A percentile compares a stretch with the other conserved stretches of the same genome.
These are phyloP conservation scores for Gambusia yucatana DNA, from an alignment of 2,797 vertebrate species.

Conservation along the genomic window DNA sequence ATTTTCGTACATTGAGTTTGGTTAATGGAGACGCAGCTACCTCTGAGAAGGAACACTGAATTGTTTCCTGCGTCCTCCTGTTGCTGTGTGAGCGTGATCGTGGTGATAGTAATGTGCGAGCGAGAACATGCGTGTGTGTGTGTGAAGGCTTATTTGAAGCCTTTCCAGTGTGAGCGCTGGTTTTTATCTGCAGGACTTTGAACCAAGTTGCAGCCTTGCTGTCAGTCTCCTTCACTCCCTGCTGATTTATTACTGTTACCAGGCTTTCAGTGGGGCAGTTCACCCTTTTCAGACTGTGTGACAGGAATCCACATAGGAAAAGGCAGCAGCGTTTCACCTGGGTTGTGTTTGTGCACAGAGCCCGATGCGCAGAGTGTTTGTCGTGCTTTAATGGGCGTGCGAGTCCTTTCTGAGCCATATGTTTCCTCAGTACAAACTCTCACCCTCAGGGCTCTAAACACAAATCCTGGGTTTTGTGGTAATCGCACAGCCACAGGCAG, in stretches of 20 bases:
- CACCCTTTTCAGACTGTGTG: not conserved
- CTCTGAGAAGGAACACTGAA: not conserved
- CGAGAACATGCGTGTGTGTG: not conserved
- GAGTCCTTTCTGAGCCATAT: not conserved
- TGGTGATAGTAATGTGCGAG: slow-evolving; percentile 17
- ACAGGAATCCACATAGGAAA: not conserved
- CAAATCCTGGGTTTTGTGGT: slow-evolving; percentile 6
- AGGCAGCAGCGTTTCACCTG: not conserved
- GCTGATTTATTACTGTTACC: slow-evolving; percentile 33
- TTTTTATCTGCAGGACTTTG: slow-evolving; percentile 71
- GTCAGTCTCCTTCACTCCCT: slow-evolving; percentile 17
- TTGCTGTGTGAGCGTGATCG: not conserved
- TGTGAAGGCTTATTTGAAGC: slow-evolving; percentile 5
- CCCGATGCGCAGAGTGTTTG: not conserved
- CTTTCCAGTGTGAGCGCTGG: slow-evolving; percentile 35
- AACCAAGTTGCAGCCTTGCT: slow-evolving; percentile 32
- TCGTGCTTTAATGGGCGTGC: slow-evolving; percentile 2
- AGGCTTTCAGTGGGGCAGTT: slow-evolving; percentile 19
- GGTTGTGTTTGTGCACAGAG: not conserved
- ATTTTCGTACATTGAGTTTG: too few relatives aligned
- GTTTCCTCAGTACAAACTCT: slow-evolving; percentile 1
- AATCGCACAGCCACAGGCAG: slow-evolving; percentile 10
- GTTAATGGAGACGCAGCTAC: too few relatives aligned
- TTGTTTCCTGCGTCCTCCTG: not conserved
- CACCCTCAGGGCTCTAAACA: not conserved